Percentiles rank a stretch among this genome's conserved stretches.
These are phyloP conservation scores for Pitta sordida DNA, from an alignment of 2,113 vertebrate species.

Conservation along the genomic window DNA sequence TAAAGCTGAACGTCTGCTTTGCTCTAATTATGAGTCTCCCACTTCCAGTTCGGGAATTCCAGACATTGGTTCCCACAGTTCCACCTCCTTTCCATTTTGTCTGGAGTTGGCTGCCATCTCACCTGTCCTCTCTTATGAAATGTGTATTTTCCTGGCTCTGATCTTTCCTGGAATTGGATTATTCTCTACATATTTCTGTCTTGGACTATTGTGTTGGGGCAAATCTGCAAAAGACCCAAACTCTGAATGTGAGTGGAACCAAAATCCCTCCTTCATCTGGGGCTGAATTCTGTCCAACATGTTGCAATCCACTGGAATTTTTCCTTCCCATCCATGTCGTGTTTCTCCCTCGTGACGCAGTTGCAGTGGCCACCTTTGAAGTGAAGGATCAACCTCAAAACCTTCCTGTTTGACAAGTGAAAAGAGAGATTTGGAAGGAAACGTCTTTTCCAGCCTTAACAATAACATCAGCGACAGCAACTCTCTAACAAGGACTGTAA, in stretches of 20 bases:
- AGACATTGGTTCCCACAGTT: background rate
- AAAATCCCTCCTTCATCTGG: background rate
- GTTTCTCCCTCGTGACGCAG: conserved; percentile 1
- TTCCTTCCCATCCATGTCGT: background rate
- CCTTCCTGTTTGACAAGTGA: conserved; percentile 48
- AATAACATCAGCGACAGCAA: conserved; percentile 54
- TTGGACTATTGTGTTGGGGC: background rate
- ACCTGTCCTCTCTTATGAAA: background rate
- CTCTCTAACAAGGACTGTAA: conserved; percentile 54
- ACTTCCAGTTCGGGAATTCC: background rate
- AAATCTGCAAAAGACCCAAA: background rate
- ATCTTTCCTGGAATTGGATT: background rate
- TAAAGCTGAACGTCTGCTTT: background rate
- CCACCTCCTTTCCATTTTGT: background rate
- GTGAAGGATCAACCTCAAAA: conserved; percentile 45
- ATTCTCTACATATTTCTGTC: background rate
- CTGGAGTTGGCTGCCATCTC: background rate
- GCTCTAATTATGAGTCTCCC: background rate
- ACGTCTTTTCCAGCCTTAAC: conserved; percentile 63
- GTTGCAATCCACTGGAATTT: background rate
- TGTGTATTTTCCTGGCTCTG: background rate
- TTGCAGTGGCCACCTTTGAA: conserved; percentile 21
- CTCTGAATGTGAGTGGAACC: background rate
- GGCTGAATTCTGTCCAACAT: background rate
- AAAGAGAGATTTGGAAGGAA: conserved; percentile 49